Percentiles rank a stretch among this genome's conserved stretches.
Conservation (phyloP, 2,797 vertebrate species). For the Pseudocheirus occidentalis region DNA sequence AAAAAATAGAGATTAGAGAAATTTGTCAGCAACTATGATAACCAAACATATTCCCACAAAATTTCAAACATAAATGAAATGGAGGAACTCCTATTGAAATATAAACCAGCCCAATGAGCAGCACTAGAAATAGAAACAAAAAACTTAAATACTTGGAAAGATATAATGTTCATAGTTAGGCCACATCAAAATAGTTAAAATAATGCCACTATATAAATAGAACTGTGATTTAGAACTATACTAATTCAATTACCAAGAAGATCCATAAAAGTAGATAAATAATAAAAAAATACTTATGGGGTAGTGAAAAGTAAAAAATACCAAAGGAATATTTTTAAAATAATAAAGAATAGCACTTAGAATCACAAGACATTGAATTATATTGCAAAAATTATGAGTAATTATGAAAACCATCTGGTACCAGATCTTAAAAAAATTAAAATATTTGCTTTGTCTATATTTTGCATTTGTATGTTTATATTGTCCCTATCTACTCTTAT, state of each 20-base stretch:
- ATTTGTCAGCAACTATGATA: not conserved
- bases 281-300: not conserved
- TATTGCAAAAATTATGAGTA: not conserved
- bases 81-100: not conserved
- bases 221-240: not conserved
- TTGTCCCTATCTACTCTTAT: not conserved
- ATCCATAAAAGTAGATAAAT: not conserved
- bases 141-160: not conserved
- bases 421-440: not conserved
- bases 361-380: not conserved
- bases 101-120: not conserved
- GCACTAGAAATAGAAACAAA: not conserved
- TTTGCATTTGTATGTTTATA: not conserved
- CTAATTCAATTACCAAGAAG: not conserved
- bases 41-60: not conserved
- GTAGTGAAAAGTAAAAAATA: not conserved
- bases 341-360: not conserved
- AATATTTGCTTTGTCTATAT: not conserved
- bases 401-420: not conserved
- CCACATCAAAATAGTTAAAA: not conserved
- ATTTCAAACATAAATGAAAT: not conserved
- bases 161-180: not conserved
- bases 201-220: not conserved
- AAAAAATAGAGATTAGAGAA: not conserved
- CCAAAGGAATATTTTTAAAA: not conserved